phyloP scores from a whole-genome alignment of 2,113 vertebrate genomes.

The Calypte anna region DNA sequence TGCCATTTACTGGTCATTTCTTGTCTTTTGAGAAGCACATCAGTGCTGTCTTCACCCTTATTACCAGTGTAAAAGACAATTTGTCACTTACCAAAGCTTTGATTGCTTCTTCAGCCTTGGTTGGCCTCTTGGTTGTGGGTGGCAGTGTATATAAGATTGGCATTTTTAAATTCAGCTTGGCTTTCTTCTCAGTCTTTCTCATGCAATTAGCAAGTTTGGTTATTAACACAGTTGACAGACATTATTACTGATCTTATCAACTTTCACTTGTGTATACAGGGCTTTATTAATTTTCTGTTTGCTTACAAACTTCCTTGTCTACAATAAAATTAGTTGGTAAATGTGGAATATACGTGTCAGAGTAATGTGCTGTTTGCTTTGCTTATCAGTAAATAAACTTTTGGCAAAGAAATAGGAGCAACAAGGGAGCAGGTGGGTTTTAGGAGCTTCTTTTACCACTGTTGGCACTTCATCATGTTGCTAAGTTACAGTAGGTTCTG shows the following conservation, averaged over 20 bases:
- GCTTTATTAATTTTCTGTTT: slow-evolving; percentile 61
- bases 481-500: slow-evolving; percentile 67
- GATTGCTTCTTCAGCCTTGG: slow-evolving; percentile 35
- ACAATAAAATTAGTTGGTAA: slow-evolving; percentile 34
- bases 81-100: slow-evolving; percentile 33
- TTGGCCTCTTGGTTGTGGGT: not conserved
- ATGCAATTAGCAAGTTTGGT: slow-evolving; percentile 40
- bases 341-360: not conserved
- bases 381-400: slow-evolving; percentile 72
- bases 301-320: slow-evolving; percentile 54
- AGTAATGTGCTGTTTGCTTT: slow-evolving; percentile 36
- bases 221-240: slow-evolving; percentile 41
- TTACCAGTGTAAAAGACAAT: slow-evolving; percentile 44
- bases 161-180: not conserved
- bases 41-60: not conserved
- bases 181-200: slow-evolving; percentile 15
- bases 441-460: slow-evolving; percentile 15
- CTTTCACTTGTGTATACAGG: not conserved
- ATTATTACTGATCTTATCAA: slow-evolving; percentile 54
- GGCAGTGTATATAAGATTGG: not conserved
- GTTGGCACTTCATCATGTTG: slow-evolving; percentile 58
- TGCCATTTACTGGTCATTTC: not conserved
- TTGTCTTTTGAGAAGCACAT: slow-evolving; percentile 11
- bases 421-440: slow-evolving; percentile 50
- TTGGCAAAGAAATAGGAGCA: slow-evolving; percentile 54